Evolutionary conservation across 2,888 invertebrate genomes (phyloP), one percentile per base, ranked within the genome.

Genomic region (Operophtera brumata): DNA sequence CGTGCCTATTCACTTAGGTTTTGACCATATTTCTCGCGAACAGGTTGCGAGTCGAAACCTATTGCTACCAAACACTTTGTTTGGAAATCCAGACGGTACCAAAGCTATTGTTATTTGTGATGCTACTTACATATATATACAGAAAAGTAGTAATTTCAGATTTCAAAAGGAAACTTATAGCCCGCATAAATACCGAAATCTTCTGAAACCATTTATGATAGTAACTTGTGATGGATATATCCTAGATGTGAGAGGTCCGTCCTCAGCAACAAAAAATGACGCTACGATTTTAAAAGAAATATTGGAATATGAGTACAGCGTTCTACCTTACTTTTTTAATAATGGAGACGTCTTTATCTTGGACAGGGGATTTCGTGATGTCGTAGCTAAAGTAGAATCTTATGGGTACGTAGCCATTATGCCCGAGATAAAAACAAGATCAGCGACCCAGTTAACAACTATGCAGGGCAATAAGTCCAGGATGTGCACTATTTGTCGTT

Each of bases 111-210:
- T 61, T 13, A 58, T 64, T 13, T 40, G 26, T 7, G 61, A 62
- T 40, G 62, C 57, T 6, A 57, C 56, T 26, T 65, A 66, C 32
- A 39, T 62, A 34, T 59, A 48, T 39, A 51, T 61, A 10, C 54
- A 62, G 45, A 61, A 63, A 46, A 56, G 52, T 13, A 53, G 56
- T 5, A 61, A 59, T 30, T 65, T 47, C 44, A 40, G 57, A 32
- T 64, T 57, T 44, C 62, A 62, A 61, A 59, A 47, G 35, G 30
- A 51, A 11, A 62, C 45, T 9, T 66, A 67, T 40, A 56, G 51
- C 32, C 25, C 50, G 4, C 65, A 67, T 44, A 54, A 59, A 47
- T 54, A 39, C 35, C 11, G 26, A 1, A 62, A 62, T 13, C 34
- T 62, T 9, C 3, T 57, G 0, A 62, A 62, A 14, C 62, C 62